phyloP scores from a whole-genome alignment of 1,140 invertebrate species.

The Ctenoplectra terminalis region DNA sequence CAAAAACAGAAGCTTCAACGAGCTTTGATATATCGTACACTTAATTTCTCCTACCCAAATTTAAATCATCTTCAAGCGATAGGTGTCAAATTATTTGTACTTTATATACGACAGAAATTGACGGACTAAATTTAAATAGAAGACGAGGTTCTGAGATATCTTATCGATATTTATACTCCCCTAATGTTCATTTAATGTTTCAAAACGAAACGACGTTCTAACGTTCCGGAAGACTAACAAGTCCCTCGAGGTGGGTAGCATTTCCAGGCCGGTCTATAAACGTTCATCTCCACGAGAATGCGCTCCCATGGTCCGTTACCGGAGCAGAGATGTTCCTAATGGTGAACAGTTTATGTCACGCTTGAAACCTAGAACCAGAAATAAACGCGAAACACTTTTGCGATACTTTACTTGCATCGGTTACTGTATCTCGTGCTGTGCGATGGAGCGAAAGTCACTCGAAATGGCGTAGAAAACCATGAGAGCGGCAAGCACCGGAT shows the following conservation, averaged over 20 bases:
- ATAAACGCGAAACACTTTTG: not conserved
- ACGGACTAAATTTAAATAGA: not conserved
- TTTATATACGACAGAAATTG: too few relatives aligned
- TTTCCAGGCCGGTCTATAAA: not conserved
- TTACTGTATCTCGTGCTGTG: too few relatives aligned
- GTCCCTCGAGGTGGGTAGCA: not conserved
- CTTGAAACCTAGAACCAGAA: not conserved
- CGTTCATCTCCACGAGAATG: slow-evolving; percentile 11
- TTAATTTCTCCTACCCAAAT: too few relatives aligned
- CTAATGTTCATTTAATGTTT: not conserved
- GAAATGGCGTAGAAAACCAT: not conserved
- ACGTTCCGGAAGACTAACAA: not conserved
- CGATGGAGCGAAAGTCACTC: too few relatives aligned
- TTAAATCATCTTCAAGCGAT: too few relatives aligned
- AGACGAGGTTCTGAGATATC: not conserved
- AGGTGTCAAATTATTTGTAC: too few relatives aligned
- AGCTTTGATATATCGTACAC: too few relatives aligned
- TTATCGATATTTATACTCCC: not conserved
- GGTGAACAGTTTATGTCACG: not conserved
- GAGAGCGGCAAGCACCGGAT: not conserved
- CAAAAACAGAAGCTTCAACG: slow-evolving; percentile 41
- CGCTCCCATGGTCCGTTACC: not conserved
- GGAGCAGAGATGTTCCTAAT: too few relatives aligned
- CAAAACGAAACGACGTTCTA: not conserved
- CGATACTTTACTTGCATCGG: not conserved